These are phyloP conservation scores for Aphaenogaster ashmeadi DNA, from an alignment of 1,140 invertebrate species.

Conservation along the genomic window DNA sequence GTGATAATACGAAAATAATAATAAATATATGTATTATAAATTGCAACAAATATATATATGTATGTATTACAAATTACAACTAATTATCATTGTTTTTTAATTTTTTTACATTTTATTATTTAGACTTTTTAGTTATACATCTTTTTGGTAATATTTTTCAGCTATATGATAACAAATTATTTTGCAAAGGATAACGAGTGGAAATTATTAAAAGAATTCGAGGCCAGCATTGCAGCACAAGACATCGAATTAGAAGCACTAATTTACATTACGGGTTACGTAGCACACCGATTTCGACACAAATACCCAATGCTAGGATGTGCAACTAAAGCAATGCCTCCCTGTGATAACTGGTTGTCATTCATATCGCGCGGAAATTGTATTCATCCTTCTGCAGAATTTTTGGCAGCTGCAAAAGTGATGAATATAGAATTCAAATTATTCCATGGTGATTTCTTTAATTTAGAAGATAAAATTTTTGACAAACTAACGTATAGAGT, in stretches of 20 bases:
- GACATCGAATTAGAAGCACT: slow-evolving; percentile 3
- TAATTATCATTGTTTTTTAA: no score
- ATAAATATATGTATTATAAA: no score
- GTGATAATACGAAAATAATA: no score
- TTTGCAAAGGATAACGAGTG: neutral
- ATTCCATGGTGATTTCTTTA: neutral
- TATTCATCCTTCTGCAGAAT: neutral
- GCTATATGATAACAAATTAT: neutral
- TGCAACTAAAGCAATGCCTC: neutral
- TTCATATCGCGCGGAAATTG: no score
- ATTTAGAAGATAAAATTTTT: neutral
- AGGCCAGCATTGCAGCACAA: neutral
- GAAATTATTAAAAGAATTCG: neutral
- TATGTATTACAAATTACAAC: no score
- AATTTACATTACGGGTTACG: neutral
- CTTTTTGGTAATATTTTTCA: neutral
- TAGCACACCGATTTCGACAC: neutral
- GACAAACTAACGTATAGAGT: neutral
- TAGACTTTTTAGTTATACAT: neutral
- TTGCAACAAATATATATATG: no score
- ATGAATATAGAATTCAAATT: neutral
- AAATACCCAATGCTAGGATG: neutral
- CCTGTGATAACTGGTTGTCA: neutral
- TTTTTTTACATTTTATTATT: neutral
- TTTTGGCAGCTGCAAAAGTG: neutral